Base-by-base conservation (phyloP, 2,888 invertebrate species). In the Gerris lacustris region DNA sequence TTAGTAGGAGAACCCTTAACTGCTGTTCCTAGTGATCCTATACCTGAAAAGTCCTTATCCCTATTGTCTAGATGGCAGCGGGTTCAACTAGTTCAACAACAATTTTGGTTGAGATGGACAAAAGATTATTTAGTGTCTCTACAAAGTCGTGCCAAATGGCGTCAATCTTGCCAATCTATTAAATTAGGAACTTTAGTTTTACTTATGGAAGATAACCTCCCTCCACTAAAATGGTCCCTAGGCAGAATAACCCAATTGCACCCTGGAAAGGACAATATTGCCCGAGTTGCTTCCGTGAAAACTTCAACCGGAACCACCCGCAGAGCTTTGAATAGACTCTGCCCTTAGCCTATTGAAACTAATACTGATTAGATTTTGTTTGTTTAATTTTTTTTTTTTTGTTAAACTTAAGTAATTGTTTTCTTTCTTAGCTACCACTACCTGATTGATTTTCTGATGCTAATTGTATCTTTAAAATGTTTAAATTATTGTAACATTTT, bases 71-170 rank as follows among this genome's bases (percentile, higher is more conserved):
- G 71, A 4, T 69, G 69, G 69, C 71, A 66, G 44, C 6, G 45
- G 2, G 67, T 71, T 31, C 71, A 68, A 45, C 63, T 43, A 63
- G 63, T 45, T 4, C 66, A 31, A 9, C 71, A 71, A 44, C 64
- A 71, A 15, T 71, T 71, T 66, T 71, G 71, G 71, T 6, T 31
- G 6, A 63, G 71, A 5, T 71, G 71, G 71, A 31, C 47, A 2
- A 31, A 47, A 7, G 47, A 47, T 47, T 47, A 47, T 47, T 11
- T 47, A 7, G 6, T 11, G 11, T 7, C 47, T 66, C 44, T 71
- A 5, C 71, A 71, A 44, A 63, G 66, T 11, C 69, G 71, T 9
- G 45, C 6, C 47, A 71, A 67, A 62, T 71, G 71, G 71, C 68
- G 64, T 18, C 6, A 55, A n/a, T 7, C 7, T 15, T 66, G 31